A percentile compares a stretch with the other conserved stretches of the same genome.
phyloP scores from a whole-genome alignment of 2,797 vertebrate genomes.

The Hylomyscus alleni region DNA sequence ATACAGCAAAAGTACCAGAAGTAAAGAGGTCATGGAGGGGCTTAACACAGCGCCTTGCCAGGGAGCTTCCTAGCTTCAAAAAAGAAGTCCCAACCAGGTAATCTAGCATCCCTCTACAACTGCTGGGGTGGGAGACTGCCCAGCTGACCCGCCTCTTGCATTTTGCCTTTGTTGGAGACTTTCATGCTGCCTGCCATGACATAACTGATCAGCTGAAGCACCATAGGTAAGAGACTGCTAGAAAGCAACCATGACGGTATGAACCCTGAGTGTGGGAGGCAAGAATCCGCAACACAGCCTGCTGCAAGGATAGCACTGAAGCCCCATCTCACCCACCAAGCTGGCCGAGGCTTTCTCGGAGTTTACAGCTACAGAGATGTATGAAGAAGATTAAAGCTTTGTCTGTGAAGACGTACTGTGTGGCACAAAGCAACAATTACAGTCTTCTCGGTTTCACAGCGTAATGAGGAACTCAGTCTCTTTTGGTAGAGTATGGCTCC shows the following conservation, averaged over 20 bases:
- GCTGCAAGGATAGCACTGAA: slow-evolving; percentile 1
- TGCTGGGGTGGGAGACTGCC: neutral
- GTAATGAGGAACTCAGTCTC: fast-evolving
- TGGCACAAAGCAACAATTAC: slow-evolving; percentile 24
- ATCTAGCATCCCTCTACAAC: fast-evolving
- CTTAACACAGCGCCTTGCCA: neutral
- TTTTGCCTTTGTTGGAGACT: slow-evolving; percentile 34
- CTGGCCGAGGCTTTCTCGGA: slow-evolving; percentile 67
- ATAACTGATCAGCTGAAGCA: slow-evolving; percentile 60
- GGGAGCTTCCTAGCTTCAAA: neutral
- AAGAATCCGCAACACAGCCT: neutral
- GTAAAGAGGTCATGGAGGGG: neutral
- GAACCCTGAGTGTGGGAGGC: slow-evolving; percentile 69
- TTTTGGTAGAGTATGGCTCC: slow-evolving; percentile 84
- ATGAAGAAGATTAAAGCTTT: slow-evolving; percentile 84
- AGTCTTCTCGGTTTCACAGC: slow-evolving; percentile 45
- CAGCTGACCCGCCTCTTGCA: slow-evolving; percentile 7
- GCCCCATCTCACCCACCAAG: slow-evolving; percentile 48
- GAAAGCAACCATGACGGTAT: slow-evolving; percentile 73
- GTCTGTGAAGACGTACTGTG: slow-evolving; percentile 81
- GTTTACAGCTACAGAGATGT: slow-evolving; percentile 85
- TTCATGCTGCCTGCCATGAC: neutral
- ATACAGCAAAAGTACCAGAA: neutral
- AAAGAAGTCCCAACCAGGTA: neutral
- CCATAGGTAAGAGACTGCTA: slow-evolving; percentile 63